A percentile compares a stretch with the other conserved stretches of the same genome.
Evolutionary conservation across 30 jellyfish, hydroid and myxozoan species (phyloP).

Genomic region (Phacellophora camtschatica): DNA sequence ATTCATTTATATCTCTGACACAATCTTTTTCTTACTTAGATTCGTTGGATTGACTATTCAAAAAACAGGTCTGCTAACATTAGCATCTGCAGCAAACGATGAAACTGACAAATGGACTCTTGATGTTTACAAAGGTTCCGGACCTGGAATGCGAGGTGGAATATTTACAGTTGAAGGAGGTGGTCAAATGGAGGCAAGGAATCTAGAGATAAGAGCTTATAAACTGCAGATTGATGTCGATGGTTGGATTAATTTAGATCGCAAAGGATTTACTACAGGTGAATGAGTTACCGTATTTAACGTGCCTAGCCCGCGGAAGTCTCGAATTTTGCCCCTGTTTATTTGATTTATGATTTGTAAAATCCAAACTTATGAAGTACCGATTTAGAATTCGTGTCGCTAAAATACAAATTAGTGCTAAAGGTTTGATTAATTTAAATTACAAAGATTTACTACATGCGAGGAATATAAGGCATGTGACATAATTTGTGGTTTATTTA

Average conservation of each 20-base stretch:
- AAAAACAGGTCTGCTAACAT: constrained; percentile 40
- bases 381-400: too few relatives aligned
- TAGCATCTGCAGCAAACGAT: background rate
- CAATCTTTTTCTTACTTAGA: background rate
- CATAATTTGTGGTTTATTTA: too few relatives aligned
- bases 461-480: too few relatives aligned
- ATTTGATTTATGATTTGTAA: too few relatives aligned
- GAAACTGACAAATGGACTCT: constrained; percentile 41
- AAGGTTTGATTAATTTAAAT: too few relatives aligned
- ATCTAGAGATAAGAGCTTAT: constrained; percentile 29
- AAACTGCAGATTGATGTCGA: constrained; percentile 51
- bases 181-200: constrained; percentile 42
- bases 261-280: constrained; percentile 53
- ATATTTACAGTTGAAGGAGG: constrained; percentile 62
- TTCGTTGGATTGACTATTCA: constrained; percentile 62
- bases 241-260: constrained; percentile 69
- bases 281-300: too few relatives aligned
- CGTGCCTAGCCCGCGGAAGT: too few relatives aligned
- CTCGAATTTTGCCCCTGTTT: too few relatives aligned
- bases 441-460: too few relatives aligned
- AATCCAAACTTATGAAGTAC: too few relatives aligned
- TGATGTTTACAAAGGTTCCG: constrained; percentile 48
- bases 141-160: constrained; percentile 47
- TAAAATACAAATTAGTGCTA: too few relatives aligned
- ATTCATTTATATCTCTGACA: too few relatives aligned